Base-by-base conservation (phyloP, 2,888 invertebrate genomes). In the Calephelis perditalis region DNA sequence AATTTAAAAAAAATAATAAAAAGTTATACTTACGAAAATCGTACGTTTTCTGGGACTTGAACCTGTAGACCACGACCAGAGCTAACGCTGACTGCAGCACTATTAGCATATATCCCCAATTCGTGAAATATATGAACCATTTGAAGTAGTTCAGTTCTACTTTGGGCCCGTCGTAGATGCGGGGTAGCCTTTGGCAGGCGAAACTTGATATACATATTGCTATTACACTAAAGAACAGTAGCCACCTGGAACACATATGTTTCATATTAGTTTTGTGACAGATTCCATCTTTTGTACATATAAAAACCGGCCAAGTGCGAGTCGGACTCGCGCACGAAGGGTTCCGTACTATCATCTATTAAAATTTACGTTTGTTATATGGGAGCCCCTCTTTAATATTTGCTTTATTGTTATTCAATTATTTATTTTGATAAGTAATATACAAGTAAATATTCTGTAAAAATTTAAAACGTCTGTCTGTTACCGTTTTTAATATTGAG, bases 101-200 rank as follows among this genome's bases (percentile, higher is more conserved):
- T 64, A 94, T 93, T 56, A 93, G 68, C 9, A 91, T 73, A 73
- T 92, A 92, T 46, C 94, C 95, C 95, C 95, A 95, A 78, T 95
- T 94, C 10, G 95, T 95, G 71, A 95, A 91, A 77, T 94, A 95
- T 66, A 95, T 94, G 62, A 92, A 91, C 94, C 94, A 95, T 71
- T 93, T 94, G 66, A 87, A 85, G 70, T 86, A 82, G 74, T 90
- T 91, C 46, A 87, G 73, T 65, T 85, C 77, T 37, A 81, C 68
- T 46, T 76, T 75, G 1, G 86, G 82, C 0, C 86, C 84, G 5
- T 81, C 73, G 67, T 88, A 84, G 7, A 73, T 69, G 2, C 71
- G 73, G 9, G 89, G 85, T 49, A 92, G 75, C 1, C 74, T 77
- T 68, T 89, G 90, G 64, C 82, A 82, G 10, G 78, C 75, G 68